Conservation (phyloP, 1,140 invertebrate species). For the Heliothis subflexa region DNA sequence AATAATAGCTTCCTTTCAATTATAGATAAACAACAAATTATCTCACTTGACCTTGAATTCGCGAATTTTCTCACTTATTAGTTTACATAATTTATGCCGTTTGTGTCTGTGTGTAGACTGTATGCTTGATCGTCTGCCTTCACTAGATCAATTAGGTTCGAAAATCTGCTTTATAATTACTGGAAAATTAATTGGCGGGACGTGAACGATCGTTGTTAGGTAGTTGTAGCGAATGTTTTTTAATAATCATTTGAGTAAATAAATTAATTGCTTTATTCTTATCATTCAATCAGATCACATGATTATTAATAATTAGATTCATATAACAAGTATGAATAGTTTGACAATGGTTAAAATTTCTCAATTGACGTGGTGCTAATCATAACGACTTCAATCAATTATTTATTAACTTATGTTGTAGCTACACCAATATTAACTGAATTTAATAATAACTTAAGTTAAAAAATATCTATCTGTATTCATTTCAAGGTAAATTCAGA, state of each 20-base stretch:
- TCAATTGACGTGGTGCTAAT: too few species aligned
- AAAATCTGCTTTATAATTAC: conserved; percentile 11
- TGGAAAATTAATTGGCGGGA: conserved; percentile 12
- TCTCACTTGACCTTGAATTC: conserved; percentile 28
- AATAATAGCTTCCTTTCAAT: conserved; percentile 42
- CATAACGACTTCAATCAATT: too few species aligned
- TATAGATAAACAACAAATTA: conserved; percentile 31
- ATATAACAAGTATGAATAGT: too few species aligned
- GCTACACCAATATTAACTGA: too few species aligned
- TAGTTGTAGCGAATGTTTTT: background rate
- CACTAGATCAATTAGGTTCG: background rate
- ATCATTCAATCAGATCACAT: conserved; percentile 16
- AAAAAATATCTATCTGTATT: too few species aligned
- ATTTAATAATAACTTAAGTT: too few species aligned
- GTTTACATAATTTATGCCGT: background rate
- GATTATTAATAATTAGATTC: too few species aligned
- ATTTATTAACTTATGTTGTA: too few species aligned
- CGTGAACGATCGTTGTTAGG: background rate
- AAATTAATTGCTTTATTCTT: conserved; percentile 8
- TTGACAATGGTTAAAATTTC: too few species aligned
- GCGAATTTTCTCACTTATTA: background rate
- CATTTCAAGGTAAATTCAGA: too few species aligned
- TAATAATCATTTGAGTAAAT: conserved; percentile 14
- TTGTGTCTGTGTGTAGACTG: background rate
- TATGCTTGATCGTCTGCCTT: conserved; percentile 3